These are phyloP conservation scores for Pristionchus fissidentatus DNA, from an alignment of 2,888 invertebrate species.

Conservation along the genomic window DNA sequence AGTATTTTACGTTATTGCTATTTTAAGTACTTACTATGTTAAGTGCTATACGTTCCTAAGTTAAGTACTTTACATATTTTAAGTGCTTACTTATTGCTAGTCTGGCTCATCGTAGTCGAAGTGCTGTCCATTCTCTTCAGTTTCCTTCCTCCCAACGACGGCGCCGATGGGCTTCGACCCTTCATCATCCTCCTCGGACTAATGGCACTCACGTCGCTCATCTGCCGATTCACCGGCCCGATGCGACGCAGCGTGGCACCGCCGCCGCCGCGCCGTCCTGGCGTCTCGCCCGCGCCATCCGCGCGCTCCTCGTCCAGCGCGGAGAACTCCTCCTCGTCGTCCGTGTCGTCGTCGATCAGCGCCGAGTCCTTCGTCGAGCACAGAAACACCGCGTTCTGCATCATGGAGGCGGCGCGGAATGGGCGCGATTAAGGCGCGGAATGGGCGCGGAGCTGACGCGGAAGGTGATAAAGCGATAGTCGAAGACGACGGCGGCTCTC, in stretches of 20 bases:
- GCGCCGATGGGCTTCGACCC: slow-evolving; percentile 41
- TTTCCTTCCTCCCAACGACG: slow-evolving; percentile 28
- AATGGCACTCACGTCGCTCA: slow-evolving; percentile 6
- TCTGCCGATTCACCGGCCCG: slow-evolving; percentile 4
- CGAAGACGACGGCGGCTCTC: background rate
- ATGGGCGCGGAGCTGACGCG: background rate
- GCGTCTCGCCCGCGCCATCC: too few relatives aligned
- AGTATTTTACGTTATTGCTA: too few relatives aligned
- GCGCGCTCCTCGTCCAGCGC: background rate
- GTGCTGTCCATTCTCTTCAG: slow-evolving; percentile 43
- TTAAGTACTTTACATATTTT: too few relatives aligned
- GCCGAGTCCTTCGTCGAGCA: slow-evolving; percentile 24
- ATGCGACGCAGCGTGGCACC: background rate
- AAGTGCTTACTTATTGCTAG: slow-evolving; percentile 26
- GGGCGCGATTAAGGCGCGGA: background rate
- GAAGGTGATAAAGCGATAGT: background rate
- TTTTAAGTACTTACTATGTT: too few relatives aligned
- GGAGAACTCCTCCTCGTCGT: slow-evolving; percentile 27
- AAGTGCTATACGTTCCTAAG: too few relatives aligned
- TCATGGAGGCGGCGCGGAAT: background rate
- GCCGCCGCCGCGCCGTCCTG: background rate
- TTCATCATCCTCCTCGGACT: slow-evolving; percentile 27
- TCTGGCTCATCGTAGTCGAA: background rate
- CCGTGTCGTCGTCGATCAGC: slow-evolving; percentile 14
- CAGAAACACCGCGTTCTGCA: slow-evolving; percentile 32